These are phyloP conservation scores for Pristiophorus japonicus DNA, from an alignment of 2,113 vertebrate species.

Conservation along the genomic window DNA sequence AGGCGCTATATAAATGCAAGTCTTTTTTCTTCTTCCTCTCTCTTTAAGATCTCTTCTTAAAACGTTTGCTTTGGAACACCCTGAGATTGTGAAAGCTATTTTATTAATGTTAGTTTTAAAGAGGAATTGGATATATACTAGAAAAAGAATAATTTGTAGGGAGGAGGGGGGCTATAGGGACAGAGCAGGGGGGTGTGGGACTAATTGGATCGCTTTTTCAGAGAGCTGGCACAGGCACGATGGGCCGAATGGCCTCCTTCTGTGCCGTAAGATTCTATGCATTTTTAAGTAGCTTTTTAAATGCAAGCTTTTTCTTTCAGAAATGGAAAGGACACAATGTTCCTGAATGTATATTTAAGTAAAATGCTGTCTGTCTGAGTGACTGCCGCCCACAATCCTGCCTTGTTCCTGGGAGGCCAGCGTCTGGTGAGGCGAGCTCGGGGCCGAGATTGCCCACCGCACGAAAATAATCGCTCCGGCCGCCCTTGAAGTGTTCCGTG, in stretches of 20 bases:
- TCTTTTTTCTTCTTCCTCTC: too few relatives aligned
- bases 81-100: neutral
- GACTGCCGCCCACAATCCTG: neutral
- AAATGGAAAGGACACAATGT: neutral
- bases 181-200: neutral
- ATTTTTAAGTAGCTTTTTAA: neutral
- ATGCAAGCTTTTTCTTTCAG: neutral
- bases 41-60: too few relatives aligned
- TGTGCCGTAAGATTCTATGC: neutral
- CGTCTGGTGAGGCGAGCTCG: neutral
- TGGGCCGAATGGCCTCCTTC: neutral
- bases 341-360: neutral
- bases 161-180: too few relatives aligned
- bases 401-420: neutral
- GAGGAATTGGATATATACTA: neutral
- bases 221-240: neutral
- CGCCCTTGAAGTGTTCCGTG: too few relatives aligned
- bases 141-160: neutral
- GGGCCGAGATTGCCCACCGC: too few relatives aligned
- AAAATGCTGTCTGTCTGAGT: neutral
- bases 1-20: too few relatives aligned
- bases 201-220: neutral
- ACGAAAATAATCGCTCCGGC: too few relatives aligned
- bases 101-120: neutral
- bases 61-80: too few relatives aligned